These are phyloP conservation scores for Sicus ferrugineus DNA, from an alignment of 2,888 invertebrate genomes.

Conservation along the genomic window DNA sequence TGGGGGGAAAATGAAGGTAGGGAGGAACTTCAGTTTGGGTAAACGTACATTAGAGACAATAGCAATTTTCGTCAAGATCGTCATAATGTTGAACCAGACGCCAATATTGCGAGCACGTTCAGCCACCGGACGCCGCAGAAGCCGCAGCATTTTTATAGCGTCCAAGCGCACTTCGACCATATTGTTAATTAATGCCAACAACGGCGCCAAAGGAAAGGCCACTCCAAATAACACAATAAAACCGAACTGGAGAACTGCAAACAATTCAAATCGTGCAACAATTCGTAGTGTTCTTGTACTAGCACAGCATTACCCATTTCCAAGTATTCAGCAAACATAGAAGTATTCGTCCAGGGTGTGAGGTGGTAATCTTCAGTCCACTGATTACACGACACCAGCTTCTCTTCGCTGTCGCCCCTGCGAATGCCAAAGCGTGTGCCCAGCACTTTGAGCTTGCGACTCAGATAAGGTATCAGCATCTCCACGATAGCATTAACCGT, in stretches of 20 bases:
- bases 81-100: slow-evolving; percentile 79
- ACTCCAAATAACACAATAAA: slow-evolving; percentile 87
- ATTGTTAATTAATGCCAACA: slow-evolving; percentile 84
- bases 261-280: neutral
- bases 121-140: slow-evolving; percentile 77
- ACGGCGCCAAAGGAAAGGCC: slow-evolving; percentile 84
- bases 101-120: slow-evolving; percentile 79
- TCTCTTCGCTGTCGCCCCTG: slow-evolving; percentile 59
- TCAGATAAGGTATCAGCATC: slow-evolving; percentile 74
- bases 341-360: slow-evolving; percentile 70
- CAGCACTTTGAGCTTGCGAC: slow-evolving; percentile 65
- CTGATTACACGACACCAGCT: slow-evolving; percentile 69
- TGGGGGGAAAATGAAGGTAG: no score
- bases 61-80: slow-evolving; percentile 76
- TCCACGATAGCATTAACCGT: slow-evolving; percentile 79
- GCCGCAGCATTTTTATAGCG: slow-evolving; percentile 81
- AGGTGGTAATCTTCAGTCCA: slow-evolving; percentile 81
- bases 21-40: no score
- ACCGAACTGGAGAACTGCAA: slow-evolving; percentile 82
- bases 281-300: no score
- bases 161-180: slow-evolving; percentile 83
- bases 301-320: slow-evolving; percentile 76
- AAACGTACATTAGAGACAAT: slow-evolving; percentile 78
- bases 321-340: slow-evolving; percentile 82
- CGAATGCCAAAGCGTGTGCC: slow-evolving; percentile 66